Evolutionary conservation across 2,888 invertebrate genomes (phyloP).

Genomic region (Caenorhabditis becei): DNA sequence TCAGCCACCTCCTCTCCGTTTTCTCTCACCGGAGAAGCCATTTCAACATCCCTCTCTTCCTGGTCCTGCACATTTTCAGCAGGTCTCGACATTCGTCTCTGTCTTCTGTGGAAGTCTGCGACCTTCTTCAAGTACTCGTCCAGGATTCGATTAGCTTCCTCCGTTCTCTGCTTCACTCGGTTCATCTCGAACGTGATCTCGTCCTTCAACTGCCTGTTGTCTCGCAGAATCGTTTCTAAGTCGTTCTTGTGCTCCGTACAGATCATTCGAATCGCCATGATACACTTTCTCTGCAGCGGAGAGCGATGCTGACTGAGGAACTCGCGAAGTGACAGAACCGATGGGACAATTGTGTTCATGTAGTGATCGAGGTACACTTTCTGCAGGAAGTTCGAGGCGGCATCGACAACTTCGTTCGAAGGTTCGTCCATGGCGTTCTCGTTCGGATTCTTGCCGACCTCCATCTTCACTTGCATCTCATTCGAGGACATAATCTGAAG

Average conservation of each 20-base stretch:
- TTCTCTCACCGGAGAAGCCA: slow-evolving; percentile 10
- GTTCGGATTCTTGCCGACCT: slow-evolving; percentile 44
- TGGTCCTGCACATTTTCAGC: background rate
- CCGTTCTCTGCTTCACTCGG: slow-evolving; percentile 45
- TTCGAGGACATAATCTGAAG: slow-evolving; percentile 54
- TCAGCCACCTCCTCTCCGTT: background rate
- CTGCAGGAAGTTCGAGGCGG: slow-evolving; percentile 45
- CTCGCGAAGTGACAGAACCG: slow-evolving; percentile 39
- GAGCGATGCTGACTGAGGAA: slow-evolving; percentile 52
- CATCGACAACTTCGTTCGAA: slow-evolving; percentile 31
- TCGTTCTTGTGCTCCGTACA: slow-evolving; percentile 55
- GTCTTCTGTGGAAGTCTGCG: slow-evolving; percentile 24
- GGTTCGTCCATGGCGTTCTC: slow-evolving; percentile 53
- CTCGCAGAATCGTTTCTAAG: slow-evolving; percentile 48
- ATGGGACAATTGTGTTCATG: slow-evolving; percentile 49
- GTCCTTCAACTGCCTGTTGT: slow-evolving; percentile 51
- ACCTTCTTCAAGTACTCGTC: slow-evolving; percentile 46
- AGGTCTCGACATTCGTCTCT: slow-evolving; percentile 9
- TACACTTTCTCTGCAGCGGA: slow-evolving; percentile 50
- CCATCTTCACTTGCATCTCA: slow-evolving; percentile 61
- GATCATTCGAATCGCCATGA: slow-evolving; percentile 52
- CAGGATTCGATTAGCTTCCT: slow-evolving; percentile 51
- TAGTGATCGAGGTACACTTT: slow-evolving; percentile 49
- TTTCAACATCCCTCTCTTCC: slow-evolving; percentile 15
- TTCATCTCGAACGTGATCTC: slow-evolving; percentile 56